These are phyloP conservation scores for Ormyrus pomaceus DNA, from an alignment of 2,888 invertebrate species.

Conservation along the genomic window DNA sequence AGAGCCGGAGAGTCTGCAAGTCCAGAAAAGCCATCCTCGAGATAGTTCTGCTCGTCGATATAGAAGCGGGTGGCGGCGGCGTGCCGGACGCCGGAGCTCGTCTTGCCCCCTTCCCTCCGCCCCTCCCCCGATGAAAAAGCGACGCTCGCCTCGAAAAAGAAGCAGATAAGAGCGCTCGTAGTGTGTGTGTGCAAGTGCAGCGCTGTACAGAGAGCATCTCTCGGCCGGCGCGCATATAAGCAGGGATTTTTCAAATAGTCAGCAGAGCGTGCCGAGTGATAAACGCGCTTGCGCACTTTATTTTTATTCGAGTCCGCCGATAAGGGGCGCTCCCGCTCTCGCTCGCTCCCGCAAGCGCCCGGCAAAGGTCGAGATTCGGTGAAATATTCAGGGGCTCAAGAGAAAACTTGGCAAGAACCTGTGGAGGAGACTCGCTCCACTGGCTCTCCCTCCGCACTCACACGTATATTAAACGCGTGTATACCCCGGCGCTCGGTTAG, in stretches of 20 bases:
- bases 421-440: not conserved
- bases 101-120: too few relatives aligned
- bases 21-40: conserved; percentile 14
- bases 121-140: too few relatives aligned
- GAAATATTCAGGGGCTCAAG: conserved; percentile 50
- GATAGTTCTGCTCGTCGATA: not conserved
- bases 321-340: not conserved
- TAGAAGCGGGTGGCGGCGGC: not conserved
- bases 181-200: too few relatives aligned
- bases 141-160: too few relatives aligned
- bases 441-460: not conserved
- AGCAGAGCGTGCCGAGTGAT: conserved; percentile 45
- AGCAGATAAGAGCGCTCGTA: too few relatives aligned
- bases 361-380: conserved; percentile 44
- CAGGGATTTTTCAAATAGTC: conserved; percentile 46
- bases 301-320: conserved; percentile 27
- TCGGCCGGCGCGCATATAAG: not conserved
- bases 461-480: not conserved
- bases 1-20: conserved; percentile 5
- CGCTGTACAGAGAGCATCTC: too few relatives aligned
- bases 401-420: conserved; percentile 43
- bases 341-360: not conserved
- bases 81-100: not conserved
- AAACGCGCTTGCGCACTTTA: conserved; percentile 34
- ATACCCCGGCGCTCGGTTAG: not conserved